Percentiles rank a stretch among this genome's conserved stretches.
Conservation (phyloP, 2,888 invertebrate species). For the Coleophora deauratella region DNA sequence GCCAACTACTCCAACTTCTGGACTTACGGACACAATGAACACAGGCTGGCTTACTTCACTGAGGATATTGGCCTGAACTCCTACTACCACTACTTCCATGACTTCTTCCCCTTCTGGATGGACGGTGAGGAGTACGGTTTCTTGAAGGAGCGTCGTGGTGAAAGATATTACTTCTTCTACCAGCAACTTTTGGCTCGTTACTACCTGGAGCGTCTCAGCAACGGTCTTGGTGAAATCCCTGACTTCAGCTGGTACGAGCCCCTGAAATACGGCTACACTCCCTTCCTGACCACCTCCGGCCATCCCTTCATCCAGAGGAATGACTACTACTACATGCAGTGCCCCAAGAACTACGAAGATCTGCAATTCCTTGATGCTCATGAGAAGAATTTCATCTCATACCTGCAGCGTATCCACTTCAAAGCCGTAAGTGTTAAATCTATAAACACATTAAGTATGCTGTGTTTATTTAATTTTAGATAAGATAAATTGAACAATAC, state of each 20-base stretch:
- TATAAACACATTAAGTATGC: not conserved
- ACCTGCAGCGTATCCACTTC: slow-evolving; percentile 69
- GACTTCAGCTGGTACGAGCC: slow-evolving; percentile 79
- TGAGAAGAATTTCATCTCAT: slow-evolving; percentile 67
- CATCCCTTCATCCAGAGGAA: slow-evolving; percentile 74
- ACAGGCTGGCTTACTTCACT: slow-evolving; percentile 78
- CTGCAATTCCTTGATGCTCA: slow-evolving; percentile 74
- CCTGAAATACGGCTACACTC: slow-evolving; percentile 45
- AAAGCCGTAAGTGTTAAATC: slow-evolving; percentile 69
- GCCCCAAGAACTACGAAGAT: slow-evolving; percentile 59
- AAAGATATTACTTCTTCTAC: slow-evolving; percentile 77
- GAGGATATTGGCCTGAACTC: slow-evolving; percentile 81
- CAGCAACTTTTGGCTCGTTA: slow-evolving; percentile 81
- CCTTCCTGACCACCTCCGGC: slow-evolving; percentile 24
- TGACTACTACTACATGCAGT: slow-evolving; percentile 74
- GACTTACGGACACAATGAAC: slow-evolving; percentile 71
- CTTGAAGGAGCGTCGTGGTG: slow-evolving; percentile 75
- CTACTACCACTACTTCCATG: slow-evolving; percentile 78
- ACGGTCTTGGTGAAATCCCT: slow-evolving; percentile 75
- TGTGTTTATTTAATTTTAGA: not conserved
- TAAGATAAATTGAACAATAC: slow-evolving; percentile 20
- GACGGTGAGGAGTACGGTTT: slow-evolving; percentile 44
- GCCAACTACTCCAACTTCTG: slow-evolving; percentile 74
- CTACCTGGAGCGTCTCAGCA: slow-evolving; percentile 79
- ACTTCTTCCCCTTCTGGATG: slow-evolving; percentile 77